Evolutionary conservation across 2,113 vertebrate genomes (phyloP).

Genomic region (Puffinus mauretanicus): DNA sequence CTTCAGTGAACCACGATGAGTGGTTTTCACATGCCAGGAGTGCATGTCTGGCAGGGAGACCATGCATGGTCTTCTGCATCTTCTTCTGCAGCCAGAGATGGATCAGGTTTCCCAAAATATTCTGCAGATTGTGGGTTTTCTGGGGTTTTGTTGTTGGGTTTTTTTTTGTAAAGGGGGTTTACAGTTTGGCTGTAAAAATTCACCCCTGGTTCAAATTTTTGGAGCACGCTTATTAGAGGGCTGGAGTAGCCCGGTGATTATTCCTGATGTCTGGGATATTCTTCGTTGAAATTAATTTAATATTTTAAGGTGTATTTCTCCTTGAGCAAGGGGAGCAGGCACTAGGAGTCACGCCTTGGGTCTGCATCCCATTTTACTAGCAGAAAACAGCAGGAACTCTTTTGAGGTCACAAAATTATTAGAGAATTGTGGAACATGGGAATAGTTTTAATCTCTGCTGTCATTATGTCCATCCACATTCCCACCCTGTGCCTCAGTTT

Average conservation of each 20-base stretch:
- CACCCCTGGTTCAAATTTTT: not conserved
- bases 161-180: not conserved
- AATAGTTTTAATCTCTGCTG: not conserved
- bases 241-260: not conserved
- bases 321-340: not conserved
- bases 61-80: not conserved
- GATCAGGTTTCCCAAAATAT: not conserved
- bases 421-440: not conserved
- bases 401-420: not conserved
- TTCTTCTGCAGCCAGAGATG: not conserved
- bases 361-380: not conserved
- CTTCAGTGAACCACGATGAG: not conserved
- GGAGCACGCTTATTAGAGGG: not conserved
- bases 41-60: not conserved
- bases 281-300: not conserved
- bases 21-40: not conserved
- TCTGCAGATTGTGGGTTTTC: not conserved
- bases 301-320: not conserved
- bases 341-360: accelerated
- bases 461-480: not conserved
- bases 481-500: not conserved
- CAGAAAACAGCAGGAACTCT: not conserved
- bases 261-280: not conserved
- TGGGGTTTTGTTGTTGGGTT: not conserved
- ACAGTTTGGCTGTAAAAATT: not conserved